phyloP scores from a whole-genome alignment of 53 echinoderm and acorn worm genomes.

The Antedon mediterranea region DNA sequence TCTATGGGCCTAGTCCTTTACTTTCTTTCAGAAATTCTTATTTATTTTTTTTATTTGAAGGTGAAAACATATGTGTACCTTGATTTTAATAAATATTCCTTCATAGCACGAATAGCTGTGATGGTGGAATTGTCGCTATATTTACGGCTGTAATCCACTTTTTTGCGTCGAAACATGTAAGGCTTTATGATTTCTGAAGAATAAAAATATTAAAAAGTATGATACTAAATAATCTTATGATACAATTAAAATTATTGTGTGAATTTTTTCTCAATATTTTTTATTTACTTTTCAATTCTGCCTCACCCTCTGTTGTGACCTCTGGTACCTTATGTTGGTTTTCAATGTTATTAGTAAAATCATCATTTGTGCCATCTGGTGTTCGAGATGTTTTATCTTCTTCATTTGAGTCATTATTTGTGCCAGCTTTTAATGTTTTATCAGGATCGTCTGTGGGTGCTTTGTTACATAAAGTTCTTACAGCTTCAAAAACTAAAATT shows the following conservation, averaged over 20 bases:
- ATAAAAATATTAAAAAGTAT: too few relatives aligned
- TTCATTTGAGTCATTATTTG: too few relatives aligned
- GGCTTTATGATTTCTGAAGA: slow-evolving; percentile 3
- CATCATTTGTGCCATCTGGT: neutral
- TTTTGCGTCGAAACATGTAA: slow-evolving; percentile 52
- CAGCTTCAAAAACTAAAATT: neutral
- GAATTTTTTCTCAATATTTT: too few relatives aligned
- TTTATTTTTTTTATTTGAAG: too few relatives aligned
- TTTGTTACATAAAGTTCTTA: neutral
- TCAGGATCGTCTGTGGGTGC: neutral
- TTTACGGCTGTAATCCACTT: slow-evolving; percentile 67
- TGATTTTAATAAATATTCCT: slow-evolving; percentile 73
- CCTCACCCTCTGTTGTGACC: neutral
- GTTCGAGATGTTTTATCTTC: neutral
- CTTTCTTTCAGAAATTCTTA: too few relatives aligned
- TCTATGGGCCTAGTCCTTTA: too few relatives aligned
- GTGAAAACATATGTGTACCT: slow-evolving; percentile 22
- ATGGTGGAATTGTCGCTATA: slow-evolving; percentile 93
- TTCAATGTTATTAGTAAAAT: too few relatives aligned
- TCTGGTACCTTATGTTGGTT: too few relatives aligned
- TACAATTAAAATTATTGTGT: too few relatives aligned
- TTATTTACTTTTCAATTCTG: neutral
- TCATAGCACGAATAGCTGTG: slow-evolving; percentile 77
- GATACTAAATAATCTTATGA: too few relatives aligned
- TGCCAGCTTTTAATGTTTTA: too few relatives aligned